Conservation (phyloP, 2,888 invertebrate species). For the Erebia palarica region DNA sequence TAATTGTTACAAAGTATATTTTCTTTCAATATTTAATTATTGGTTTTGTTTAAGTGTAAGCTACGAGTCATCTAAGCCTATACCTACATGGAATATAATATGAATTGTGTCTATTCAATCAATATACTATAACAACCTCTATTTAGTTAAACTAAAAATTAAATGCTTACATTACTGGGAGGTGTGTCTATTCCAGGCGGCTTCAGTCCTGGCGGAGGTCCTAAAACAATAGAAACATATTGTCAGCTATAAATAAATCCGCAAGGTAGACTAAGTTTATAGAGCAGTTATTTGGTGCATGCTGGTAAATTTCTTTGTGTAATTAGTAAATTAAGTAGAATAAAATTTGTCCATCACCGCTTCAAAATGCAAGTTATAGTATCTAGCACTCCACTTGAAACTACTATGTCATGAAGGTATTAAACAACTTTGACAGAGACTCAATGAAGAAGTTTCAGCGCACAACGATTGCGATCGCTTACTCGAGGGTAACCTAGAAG, state of each 20-base stretch:
- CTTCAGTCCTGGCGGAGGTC: slow-evolving; percentile 61
- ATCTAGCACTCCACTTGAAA: slow-evolving; percentile 4
- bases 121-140: neutral
- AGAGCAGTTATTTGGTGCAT: slow-evolving; percentile 3
- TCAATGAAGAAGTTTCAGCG: too few relatives aligned
- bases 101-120: too few relatives aligned
- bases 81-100: too few relatives aligned
- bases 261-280: neutral
- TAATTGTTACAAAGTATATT: too few relatives aligned
- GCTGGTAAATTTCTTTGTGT: slow-evolving; percentile 13
- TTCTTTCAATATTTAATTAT: too few relatives aligned
- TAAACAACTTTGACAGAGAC: neutral
- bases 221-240: slow-evolving; percentile 57
- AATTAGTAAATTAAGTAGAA: slow-evolving; percentile 2
- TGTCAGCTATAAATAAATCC: neutral
- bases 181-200: slow-evolving; percentile 73
- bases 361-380: neutral
- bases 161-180: slow-evolving; percentile 59
- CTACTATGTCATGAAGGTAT: slow-evolving; percentile 3
- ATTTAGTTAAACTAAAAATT: slow-evolving; percentile 17
- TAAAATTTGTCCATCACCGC: slow-evolving; percentile 17
- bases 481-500: too few relatives aligned
- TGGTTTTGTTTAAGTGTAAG: too few relatives aligned
- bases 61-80: too few relatives aligned
- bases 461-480: too few relatives aligned